Evolutionary conservation across 2,888 invertebrate species (phyloP).

Genomic region (Aleiodes testaceus): DNA sequence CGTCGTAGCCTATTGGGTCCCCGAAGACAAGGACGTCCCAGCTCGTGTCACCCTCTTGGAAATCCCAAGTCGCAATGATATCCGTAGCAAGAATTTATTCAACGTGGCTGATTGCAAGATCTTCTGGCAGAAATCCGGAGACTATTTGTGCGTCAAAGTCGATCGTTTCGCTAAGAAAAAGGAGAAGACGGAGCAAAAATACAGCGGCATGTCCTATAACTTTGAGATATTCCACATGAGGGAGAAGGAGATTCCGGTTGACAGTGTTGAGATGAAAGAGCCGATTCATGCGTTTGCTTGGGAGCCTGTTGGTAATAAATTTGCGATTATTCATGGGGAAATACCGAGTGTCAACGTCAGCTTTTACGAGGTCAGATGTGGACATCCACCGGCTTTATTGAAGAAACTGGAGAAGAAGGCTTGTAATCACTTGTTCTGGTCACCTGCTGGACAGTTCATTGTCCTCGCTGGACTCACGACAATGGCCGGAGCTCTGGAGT

Average conservation of each 20-base stretch:
- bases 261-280: constrained; percentile 96
- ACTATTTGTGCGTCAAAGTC: constrained; percentile 97
- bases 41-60: constrained; percentile 95
- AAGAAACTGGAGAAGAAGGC: constrained; percentile 86
- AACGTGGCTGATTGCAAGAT: constrained; percentile 98
- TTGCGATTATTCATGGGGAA: constrained; percentile 97
- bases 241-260: constrained; percentile 97
- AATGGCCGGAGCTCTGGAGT: constrained; percentile 92
- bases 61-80: constrained; percentile 90
- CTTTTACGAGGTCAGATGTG: constrained; percentile 93
- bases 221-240: constrained; percentile 99
- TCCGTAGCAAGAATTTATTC: constrained; percentile 95
- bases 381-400: constrained; percentile 89
- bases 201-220: constrained; percentile 97
- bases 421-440: constrained; percentile 96
- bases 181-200: constrained; percentile 94
- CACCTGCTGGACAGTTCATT: constrained; percentile 95
- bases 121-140: constrained; percentile 99
- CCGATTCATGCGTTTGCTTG: constrained; percentile 96
- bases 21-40: constrained; percentile 97
- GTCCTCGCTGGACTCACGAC: constrained; percentile 91
- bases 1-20: constrained; percentile 97
- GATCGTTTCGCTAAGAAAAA: constrained; percentile 93
- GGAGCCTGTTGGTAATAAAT: constrained; percentile 98
- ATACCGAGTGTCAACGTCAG: constrained; percentile 88